phyloP scores from a whole-genome alignment of 1,140 invertebrate genomes.

The Lordiphosa mommai region DNA sequence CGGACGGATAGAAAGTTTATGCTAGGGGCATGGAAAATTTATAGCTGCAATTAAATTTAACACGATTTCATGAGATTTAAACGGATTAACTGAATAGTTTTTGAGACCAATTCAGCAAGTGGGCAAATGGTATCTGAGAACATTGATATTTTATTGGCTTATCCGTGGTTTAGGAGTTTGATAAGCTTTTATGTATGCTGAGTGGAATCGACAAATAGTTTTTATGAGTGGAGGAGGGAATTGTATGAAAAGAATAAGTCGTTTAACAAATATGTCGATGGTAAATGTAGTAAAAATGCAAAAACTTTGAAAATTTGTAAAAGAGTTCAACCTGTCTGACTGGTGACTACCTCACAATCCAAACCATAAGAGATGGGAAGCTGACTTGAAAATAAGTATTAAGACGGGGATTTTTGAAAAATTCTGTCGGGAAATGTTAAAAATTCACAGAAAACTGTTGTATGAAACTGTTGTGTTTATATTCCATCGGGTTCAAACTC shows the following conservation, averaged over 20 bases:
- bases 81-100: constrained; percentile 73
- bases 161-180: constrained; percentile 45
- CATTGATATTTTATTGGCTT: constrained; percentile 73
- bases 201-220: not conserved
- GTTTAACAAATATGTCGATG: constrained; percentile 18
- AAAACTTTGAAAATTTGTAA: too few species aligned
- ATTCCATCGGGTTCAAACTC: too few species aligned
- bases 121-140: constrained; percentile 21
- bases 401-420: too few species aligned
- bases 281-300: too few species aligned
- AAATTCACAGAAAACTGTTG: too few species aligned
- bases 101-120: constrained; percentile 17
- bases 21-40: constrained; percentile 53
- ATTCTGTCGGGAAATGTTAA: too few species aligned
- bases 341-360: too few species aligned
- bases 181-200: constrained; percentile 36
- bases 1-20: constrained; percentile 65
- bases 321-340: too few species aligned
- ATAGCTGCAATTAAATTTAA: constrained; percentile 75
- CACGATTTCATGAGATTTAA: constrained; percentile 71
- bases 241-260: not conserved
- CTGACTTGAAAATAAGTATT: too few species aligned
- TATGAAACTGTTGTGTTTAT: too few species aligned
- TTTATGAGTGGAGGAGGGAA: too few species aligned
- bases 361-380: too few species aligned